These are phyloP conservation scores for Drosophila kohkoa DNA, from an alignment of 1,140 invertebrate genomes.

Conservation along the genomic window DNA sequence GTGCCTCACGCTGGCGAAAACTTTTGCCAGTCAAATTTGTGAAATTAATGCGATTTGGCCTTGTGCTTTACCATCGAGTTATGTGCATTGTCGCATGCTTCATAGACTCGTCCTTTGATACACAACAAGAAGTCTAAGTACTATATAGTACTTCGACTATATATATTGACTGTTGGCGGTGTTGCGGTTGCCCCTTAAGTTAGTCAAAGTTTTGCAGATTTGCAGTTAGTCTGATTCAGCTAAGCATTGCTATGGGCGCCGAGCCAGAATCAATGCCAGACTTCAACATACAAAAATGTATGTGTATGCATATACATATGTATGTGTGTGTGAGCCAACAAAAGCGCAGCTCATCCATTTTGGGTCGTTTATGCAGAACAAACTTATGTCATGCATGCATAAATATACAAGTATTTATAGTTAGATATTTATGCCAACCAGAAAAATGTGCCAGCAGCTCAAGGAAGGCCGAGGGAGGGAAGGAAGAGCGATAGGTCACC, in stretches of 20 bases:
- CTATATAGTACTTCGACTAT: too few species aligned
- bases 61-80: conserved; percentile 20
- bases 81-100: conserved; percentile 57
- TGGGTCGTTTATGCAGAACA: conserved; percentile 65
- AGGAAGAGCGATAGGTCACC: conserved; percentile 12
- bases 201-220: conserved; percentile 65
- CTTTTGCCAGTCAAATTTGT: conserved; percentile 79
- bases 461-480: background rate
- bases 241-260: conserved; percentile 40
- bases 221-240: conserved; percentile 44
- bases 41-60: conserved; percentile 79
- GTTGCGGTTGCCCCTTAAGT: conserved; percentile 58
- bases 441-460: conserved; percentile 45
- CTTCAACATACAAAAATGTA: background rate
- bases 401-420: conserved; percentile 78
- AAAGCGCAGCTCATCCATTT: conserved; percentile 57
- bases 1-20: conserved; percentile 61
- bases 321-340: conserved; percentile 21
- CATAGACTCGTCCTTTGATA: conserved; percentile 28
- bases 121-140: background rate
- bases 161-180: conserved; percentile 47
- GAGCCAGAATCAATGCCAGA: conserved; percentile 32
- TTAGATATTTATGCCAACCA: conserved; percentile 69
- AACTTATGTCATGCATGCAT: conserved; percentile 82
- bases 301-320: background rate